Conservation (phyloP, 2,797 vertebrate genomes). For the Cheirogaleus major region DNA sequence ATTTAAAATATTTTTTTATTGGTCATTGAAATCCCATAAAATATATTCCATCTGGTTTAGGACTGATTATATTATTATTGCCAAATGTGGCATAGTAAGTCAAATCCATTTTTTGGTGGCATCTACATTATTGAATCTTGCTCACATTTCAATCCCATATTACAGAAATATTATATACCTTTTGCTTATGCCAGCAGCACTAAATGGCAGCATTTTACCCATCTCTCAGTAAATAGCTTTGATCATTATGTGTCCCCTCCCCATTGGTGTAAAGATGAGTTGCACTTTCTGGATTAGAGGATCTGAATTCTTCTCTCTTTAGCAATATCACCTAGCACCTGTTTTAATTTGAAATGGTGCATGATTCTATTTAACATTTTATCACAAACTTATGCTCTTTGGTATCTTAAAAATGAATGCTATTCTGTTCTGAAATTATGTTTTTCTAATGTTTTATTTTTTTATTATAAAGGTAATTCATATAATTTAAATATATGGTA, state of each 20-base stretch:
- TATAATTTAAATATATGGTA: background rate
- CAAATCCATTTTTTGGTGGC: background rate
- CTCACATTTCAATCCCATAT: background rate
- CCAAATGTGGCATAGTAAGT: background rate
- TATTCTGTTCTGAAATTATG: background rate
- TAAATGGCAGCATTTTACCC: background rate
- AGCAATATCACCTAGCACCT: background rate
- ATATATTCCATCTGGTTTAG: background rate
- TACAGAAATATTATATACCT: background rate
- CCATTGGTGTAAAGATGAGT: background rate
- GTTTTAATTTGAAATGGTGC: background rate
- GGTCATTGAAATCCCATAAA: background rate
- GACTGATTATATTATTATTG: background rate
- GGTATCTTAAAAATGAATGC: background rate
- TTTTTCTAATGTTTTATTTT: background rate
- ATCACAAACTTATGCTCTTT: background rate
- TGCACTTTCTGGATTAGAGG: background rate
- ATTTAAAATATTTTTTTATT: background rate
- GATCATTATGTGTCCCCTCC: background rate
- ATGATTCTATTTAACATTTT: background rate
- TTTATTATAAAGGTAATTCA: background rate
- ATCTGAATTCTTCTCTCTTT: background rate
- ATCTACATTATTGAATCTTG: background rate
- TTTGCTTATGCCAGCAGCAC: background rate
- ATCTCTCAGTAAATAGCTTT: background rate